phyloP scores from a whole-genome alignment of 2,113 vertebrate species.

The Pseudopipra pipra region DNA sequence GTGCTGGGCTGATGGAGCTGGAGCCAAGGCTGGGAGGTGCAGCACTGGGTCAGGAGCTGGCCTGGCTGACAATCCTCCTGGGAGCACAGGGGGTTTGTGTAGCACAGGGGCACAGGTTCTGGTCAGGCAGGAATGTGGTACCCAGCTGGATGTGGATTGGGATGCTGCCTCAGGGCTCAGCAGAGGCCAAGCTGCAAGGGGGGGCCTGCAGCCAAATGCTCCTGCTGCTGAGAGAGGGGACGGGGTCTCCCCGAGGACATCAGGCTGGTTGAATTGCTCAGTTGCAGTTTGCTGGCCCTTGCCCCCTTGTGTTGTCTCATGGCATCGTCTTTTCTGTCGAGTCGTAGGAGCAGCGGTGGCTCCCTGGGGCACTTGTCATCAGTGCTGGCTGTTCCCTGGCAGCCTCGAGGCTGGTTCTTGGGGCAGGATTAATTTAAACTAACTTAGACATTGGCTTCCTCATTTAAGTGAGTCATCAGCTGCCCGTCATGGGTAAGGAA shows the following conservation, averaged over 20 bases:
- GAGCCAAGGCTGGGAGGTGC: background rate
- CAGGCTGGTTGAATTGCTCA: background rate
- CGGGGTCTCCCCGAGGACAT: background rate
- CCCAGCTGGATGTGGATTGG: background rate
- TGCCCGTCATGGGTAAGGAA: background rate
- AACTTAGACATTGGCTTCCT: background rate
- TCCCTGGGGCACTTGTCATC: background rate
- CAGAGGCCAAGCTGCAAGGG: background rate
- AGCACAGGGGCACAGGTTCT: background rate
- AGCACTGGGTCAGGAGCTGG: background rate
- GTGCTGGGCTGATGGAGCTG: background rate
- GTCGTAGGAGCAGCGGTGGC: fast-evolving
- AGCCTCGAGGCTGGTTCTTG: background rate
- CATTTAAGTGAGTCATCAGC: background rate
- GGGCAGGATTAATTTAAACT: background rate
- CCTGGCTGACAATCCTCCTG: background rate
- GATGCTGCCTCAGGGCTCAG: fast-evolving
- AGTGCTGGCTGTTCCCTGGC: background rate
- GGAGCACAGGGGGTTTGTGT: background rate
- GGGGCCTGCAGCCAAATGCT: background rate
- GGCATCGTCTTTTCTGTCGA: background rate
- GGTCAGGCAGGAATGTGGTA: background rate
- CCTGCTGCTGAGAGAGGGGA: background rate
- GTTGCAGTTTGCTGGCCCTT: background rate
- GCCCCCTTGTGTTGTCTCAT: background rate